phyloP scores from a whole-genome alignment of 1,140 invertebrate genomes.

The Pachyrhynchus sulphureomaculatus region DNA sequence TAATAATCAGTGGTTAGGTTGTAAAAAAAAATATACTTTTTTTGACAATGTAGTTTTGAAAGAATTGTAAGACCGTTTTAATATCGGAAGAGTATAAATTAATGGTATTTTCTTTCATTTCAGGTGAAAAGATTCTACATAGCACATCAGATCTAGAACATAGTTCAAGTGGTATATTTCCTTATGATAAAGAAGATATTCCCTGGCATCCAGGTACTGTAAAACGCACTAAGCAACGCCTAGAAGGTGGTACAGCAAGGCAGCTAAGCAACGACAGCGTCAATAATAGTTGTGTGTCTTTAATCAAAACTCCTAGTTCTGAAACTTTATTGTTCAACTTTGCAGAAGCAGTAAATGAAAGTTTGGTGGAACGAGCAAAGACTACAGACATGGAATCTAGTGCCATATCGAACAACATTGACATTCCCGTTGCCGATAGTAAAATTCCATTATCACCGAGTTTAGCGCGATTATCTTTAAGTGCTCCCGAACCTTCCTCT shows the following conservation, averaged over 20 bases:
- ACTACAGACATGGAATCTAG: constrained; percentile 26
- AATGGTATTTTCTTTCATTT: constrained; percentile 5
- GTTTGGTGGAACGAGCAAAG: constrained; percentile 18
- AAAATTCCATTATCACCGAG: constrained; percentile 1
- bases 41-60: no score
- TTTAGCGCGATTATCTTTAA: constrained; percentile 58
- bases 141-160: constrained; percentile 37
- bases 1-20: no score
- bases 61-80: no score
- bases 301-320: constrained; percentile 26
- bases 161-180: constrained; percentile 49
- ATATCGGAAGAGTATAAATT: no score
- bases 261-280: constrained; percentile 26
- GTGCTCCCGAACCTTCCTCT: constrained; percentile 63
- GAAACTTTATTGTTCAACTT: constrained; percentile 28
- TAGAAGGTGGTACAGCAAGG: constrained; percentile 58
- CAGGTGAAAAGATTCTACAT: constrained; percentile 38
- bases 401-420: constrained; percentile 47
- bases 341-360: constrained; percentile 29
- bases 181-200: constrained; percentile 64
- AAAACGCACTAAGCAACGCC: constrained; percentile 69
- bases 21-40: no score
- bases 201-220: constrained; percentile 67
- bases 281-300: constrained; percentile 46
- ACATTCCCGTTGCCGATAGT: constrained; percentile 37